Evolutionary conservation across 1,140 invertebrate genomes (phyloP), one percentile per base, ranked within the genome.

Genomic region (Diprion similis): DNA sequence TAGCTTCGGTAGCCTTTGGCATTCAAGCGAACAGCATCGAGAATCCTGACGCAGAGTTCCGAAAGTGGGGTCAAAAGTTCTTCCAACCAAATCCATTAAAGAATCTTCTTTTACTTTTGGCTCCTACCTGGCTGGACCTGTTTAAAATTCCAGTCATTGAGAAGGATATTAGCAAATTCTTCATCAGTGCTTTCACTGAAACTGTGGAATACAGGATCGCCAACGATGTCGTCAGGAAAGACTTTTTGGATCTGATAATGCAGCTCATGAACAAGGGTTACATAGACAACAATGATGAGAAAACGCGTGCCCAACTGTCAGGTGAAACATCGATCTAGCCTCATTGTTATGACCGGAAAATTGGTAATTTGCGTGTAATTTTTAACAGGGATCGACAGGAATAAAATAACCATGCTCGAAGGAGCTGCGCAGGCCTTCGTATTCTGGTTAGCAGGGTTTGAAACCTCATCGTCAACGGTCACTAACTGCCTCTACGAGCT

Each of bases 1-100:
- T 92, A 45, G 89, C 89, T 11, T 87, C 86, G 13, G 89, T 89
- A 71, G 89, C 87, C 13, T 92, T 92, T 78, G 91, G 91, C 13
- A 80, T 91, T 10, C 82, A 90, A 1, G 86, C 87, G n/a, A 88
- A 92, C 70, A 88, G 89, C 37, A 78, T 91, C 3, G 80, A 85
- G 6, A 86, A 92, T 46, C 82, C 82, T 19, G 76, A 84, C n/a
- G 68, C 72, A 10, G 76, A 78, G 18, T 79, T 85, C 47, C 71
- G 80, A 46, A 71, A 77, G 48, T 75, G 78, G 47, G 75, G 80
- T n/a, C 76, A 71, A 74, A 70, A 70, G 59, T 74, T 78, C 18
- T 80, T 82, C 66, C 78, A 82, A 10, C 79, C 80, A 78, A 77
- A 79, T 89, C 15, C 87, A 86, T 0, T 82, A 7, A 47, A 17